A percentile compares a stretch with the other conserved stretches of the same genome.
Evolutionary conservation across 2,113 vertebrate genomes (phyloP).

Genomic region (Rhegmatorhina hoffmannsi): DNA sequence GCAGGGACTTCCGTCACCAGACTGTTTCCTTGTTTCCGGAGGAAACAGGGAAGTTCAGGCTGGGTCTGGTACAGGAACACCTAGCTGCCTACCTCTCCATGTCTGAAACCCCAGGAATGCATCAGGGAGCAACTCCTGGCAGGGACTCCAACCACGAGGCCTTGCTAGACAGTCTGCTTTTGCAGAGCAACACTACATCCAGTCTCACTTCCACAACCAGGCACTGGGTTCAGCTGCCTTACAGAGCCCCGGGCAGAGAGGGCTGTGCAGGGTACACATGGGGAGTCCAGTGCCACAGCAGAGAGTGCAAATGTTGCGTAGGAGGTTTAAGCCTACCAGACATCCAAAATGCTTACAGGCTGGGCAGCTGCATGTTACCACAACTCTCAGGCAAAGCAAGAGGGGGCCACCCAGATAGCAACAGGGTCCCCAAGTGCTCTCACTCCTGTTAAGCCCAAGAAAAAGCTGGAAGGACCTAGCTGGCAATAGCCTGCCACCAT

Average conservation of each 20-base stretch:
- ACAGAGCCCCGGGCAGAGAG: not conserved
- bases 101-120: conserved; percentile 14
- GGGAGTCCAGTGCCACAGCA: not conserved
- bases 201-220: fast-evolving
- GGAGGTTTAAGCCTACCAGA: not conserved
- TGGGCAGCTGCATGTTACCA: not conserved
- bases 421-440: not conserved
- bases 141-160: not conserved
- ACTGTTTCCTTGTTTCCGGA: not conserved
- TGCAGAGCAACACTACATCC: not conserved
- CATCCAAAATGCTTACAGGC: not conserved
- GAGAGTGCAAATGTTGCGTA: fast-evolving
- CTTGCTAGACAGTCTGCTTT: not conserved
- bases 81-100: not conserved
- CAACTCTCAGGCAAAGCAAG: not conserved
- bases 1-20: not conserved
- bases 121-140: conserved; percentile 16
- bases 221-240: not conserved
- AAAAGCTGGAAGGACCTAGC: not conserved
- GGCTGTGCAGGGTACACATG: not conserved
- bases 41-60: conserved; percentile 22
- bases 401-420: not conserved
- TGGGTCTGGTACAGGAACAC: not conserved
- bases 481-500: not conserved
- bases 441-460: not conserved